Evolutionary conservation across 2,888 invertebrate species (phyloP), one percentile per base, ranked within the genome.

Genomic region (Beris morrisii): DNA sequence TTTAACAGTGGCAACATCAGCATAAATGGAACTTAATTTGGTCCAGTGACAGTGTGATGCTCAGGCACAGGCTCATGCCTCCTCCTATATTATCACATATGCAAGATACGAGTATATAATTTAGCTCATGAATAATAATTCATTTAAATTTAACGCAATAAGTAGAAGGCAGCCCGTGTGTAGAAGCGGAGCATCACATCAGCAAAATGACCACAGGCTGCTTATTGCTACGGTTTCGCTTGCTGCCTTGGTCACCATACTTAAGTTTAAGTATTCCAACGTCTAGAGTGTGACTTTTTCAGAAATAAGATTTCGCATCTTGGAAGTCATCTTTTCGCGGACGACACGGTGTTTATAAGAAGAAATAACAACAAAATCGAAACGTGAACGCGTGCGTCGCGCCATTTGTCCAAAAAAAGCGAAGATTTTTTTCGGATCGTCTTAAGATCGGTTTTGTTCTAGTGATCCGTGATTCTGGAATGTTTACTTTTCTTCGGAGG

Each of bases 81-180:
- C 63, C 22, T 63, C 66, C 45, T 66, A 68, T 68, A 66, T 22
- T 22, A 22, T 66, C 68, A 66, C 64, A 63, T 69, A 22, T 22
- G 22, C 22, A 22, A 22, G 22, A 22, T 22, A 64, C 54, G 31
- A 63, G 52, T 53, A 22, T 22, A 69, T 69, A 69, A 69, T 69
- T 69, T 67, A 69, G 69, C 69, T 69, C 69, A 69, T 69, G 69
- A 69, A 69, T 69, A 69, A 69, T 64, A 69, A 67, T 69, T 69
- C 67, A 69, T 69, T 69, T 69, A 69, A 69, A 69, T 65, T 69
- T 69, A 69, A 69, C 55, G 64, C 66, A 65, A 65, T 65, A 65
- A 65, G 56, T 56, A 65, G 45, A 50, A 54, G 46, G 64, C 38
- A 55, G 64, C 56, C 38, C 22, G 22, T 22, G 64, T 65, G 38